Evolutionary conservation across 2,797 vertebrate genomes (phyloP).

Genomic region (Arctocebus calabarensis): DNA sequence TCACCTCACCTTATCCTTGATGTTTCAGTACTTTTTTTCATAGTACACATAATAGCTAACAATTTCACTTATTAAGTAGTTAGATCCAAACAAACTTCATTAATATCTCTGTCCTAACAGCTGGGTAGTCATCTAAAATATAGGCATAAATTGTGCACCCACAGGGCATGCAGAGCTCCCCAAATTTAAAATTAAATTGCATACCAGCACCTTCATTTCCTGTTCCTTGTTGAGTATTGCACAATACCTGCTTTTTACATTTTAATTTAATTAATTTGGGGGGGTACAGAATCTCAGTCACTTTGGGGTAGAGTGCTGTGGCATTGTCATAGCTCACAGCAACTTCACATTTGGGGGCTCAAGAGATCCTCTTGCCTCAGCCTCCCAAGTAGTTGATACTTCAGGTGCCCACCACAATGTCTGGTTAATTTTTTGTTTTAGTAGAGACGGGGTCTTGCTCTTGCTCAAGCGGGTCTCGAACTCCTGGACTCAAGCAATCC

Average conservation of each 20-base stretch:
- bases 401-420: no score
- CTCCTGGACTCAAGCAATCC: no score
- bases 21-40: neutral
- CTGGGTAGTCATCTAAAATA: constrained; percentile 1
- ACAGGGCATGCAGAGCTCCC: neutral
- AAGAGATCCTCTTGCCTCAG: no score
- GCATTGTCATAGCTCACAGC: neutral
- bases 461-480: no score
- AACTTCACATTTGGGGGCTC: no score
- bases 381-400: no score
- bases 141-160: neutral
- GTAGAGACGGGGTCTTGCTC: no score
- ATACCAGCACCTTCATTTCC: neutral
- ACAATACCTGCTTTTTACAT: neutral
- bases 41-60: neutral
- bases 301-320: no score
- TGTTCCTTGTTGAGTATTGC: neutral
- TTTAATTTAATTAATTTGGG: no score
- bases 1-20: neutral
- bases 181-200: neutral
- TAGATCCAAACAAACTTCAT: neutral
- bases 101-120: neutral
- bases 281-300: no score
- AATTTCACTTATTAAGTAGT: neutral
- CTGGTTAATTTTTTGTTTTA: no score